Evolutionary conservation across 2,113 vertebrate genomes (phyloP).

Genomic region (Ceuthmochares aereus): DNA sequence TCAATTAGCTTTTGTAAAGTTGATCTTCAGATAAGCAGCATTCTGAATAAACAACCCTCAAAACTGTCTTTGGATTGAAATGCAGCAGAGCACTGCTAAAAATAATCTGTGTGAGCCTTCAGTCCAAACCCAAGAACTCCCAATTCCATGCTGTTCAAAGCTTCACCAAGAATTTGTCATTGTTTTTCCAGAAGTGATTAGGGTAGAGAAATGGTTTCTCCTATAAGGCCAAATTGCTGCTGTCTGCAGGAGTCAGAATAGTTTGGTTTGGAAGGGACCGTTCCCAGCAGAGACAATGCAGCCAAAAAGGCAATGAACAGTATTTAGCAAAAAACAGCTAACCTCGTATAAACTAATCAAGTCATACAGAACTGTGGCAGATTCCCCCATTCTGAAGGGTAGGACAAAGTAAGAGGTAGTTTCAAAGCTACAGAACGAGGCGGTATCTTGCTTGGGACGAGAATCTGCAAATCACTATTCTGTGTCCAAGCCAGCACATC

Average conservation of each 20-base stretch:
- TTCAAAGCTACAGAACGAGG: not conserved
- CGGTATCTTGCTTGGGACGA: not conserved
- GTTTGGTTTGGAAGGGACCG: no score
- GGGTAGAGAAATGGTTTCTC: not conserved
- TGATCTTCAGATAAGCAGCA: not conserved
- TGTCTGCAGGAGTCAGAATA: not conserved
- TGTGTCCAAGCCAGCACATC: not conserved
- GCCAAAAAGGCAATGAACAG: not conserved
- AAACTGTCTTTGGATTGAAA: not conserved
- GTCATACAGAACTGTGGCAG: not conserved
- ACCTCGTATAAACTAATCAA: not conserved
- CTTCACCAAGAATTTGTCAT: not conserved
- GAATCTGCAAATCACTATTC: not conserved
- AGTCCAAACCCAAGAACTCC: not conserved
- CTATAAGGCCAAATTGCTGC: not conserved
- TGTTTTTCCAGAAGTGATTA: not conserved
- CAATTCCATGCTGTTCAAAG: not conserved
- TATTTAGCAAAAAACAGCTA: not conserved
- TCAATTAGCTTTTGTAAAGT: not conserved
- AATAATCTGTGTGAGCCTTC: not conserved
- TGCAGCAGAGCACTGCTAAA: not conserved
- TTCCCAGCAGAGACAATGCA: not conserved
- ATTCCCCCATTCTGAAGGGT: not conserved
- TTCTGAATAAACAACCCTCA: not conserved
- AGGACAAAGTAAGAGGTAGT: not conserved